Base-by-base conservation (phyloP, 2,113 vertebrate genomes). In the Perognathus longimembris region DNA sequence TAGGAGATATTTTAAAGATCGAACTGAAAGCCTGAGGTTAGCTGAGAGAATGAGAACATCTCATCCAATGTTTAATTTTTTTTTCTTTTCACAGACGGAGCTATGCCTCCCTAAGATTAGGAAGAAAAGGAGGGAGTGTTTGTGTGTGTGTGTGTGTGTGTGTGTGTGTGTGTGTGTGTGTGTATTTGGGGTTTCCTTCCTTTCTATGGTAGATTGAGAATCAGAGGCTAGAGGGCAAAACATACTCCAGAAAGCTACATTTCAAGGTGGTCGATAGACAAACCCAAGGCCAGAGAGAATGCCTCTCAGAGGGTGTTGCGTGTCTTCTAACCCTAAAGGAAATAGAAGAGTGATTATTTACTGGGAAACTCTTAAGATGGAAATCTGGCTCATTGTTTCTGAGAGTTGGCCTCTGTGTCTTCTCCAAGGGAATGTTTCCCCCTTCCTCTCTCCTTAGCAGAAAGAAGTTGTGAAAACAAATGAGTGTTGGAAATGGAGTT, bases 401-500 rank as follows among this genome's bases (percentile, higher is more conserved):
- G 38, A 80, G 28, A 93, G 38, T 30, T 66, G 57, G 3, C 7
- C 40, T 66, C 45, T 74, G 82, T 92, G 11, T 88, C 11, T 40
- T 78, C 38, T 76, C 32, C 57, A 36, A 78, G 32, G 74, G 34
- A 86, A 66, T 54, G 30, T 36, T 89, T 64, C 4, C 5, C 5
- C 6, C 2, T 11, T 69, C 76, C 57, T 57, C n/a, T 22, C 26
- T 95, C 26, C 54, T 87, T 34, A 20, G 11, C 77, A 45, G 40
- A 93, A 71, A 92, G 21, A 86, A 79, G 63, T 80, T 38, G 76
- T 86, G 79, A 78, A 81, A 61, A 79, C 32, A 81, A 86, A 57
- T 73, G 14, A 3, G 4, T 88, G 21, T 64, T 79, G 54, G 34
- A 83, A 93, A 85, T 36, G 64, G 64, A 59, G 0, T 32, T 54